Conservation (phyloP, 1,140 invertebrate species). For the Drosophila orosa region DNA sequence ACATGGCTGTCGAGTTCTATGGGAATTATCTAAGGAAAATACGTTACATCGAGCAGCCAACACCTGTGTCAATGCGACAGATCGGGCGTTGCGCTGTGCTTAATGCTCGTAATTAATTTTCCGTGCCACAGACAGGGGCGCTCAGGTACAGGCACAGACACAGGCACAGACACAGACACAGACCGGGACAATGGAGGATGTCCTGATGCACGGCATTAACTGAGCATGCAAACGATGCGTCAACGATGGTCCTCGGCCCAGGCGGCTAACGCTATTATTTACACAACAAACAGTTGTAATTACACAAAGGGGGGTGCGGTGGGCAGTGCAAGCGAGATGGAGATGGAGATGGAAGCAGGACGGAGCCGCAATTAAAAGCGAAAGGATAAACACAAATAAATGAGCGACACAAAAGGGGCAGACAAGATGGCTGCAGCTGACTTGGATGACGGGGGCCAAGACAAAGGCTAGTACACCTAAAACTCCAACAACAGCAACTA, state of each 20-base stretch:
- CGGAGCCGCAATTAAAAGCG: slow-evolving; percentile 71
- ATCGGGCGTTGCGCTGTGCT: slow-evolving; percentile 31
- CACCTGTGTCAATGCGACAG: slow-evolving; percentile 49
- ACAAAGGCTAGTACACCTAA: slow-evolving; percentile 27
- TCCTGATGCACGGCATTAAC: slow-evolving; percentile 56
- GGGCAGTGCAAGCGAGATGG: neutral
- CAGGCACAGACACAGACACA: slow-evolving; percentile 1
- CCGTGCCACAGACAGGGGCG: slow-evolving; percentile 49
- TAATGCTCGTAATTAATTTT: slow-evolving; percentile 66
- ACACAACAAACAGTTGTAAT: slow-evolving; percentile 73
- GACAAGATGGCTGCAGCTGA: slow-evolving; percentile 48
- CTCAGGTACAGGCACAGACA: slow-evolving; percentile 3
- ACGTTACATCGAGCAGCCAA: slow-evolving; percentile 48
- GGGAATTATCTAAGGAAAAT: slow-evolving; percentile 61
- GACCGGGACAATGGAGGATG: slow-evolving; percentile 42
- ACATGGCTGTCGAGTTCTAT: slow-evolving; percentile 41
- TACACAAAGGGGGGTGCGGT: slow-evolving; percentile 45
- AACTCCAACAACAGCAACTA: neutral
- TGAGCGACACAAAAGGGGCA: slow-evolving; percentile 71
- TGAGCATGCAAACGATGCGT: slow-evolving; percentile 68
- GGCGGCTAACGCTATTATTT: slow-evolving; percentile 69
- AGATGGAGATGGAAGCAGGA: slow-evolving; percentile 13
- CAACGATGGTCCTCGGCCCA: slow-evolving; percentile 48
- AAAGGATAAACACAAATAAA: slow-evolving; percentile 75
- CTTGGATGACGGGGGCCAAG: slow-evolving; percentile 38